Conservation (phyloP, 2,113 vertebrate species). For the Eulemur rufifrons region DNA sequence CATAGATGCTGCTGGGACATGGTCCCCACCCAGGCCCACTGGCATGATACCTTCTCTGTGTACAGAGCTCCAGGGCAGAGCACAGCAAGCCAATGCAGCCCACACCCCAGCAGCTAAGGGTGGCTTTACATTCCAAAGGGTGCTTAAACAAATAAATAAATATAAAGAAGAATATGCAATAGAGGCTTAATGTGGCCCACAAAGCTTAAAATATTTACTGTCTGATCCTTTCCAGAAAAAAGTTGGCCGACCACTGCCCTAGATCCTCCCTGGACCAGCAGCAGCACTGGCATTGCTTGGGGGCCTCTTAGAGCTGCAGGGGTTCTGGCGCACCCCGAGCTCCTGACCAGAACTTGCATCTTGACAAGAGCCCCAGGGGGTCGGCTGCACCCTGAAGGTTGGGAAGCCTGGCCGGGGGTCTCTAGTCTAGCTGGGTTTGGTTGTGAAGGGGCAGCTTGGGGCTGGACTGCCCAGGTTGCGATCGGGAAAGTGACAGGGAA, state of each 20-base stretch:
- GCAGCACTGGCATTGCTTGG: background rate
- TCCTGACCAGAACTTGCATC: background rate
- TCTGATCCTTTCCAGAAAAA: background rate
- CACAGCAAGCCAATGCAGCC: background rate
- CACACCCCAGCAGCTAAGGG: background rate
- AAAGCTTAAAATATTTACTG: background rate
- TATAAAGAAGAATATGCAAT: background rate
- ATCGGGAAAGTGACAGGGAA: background rate
- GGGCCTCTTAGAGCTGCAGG: background rate
- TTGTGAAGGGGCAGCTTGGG: background rate
- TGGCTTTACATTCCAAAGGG: background rate
- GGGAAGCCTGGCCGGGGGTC: background rate
- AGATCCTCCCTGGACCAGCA: accelerated
- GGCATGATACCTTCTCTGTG: background rate
- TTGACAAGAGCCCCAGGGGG: background rate
- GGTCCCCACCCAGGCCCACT: no score
- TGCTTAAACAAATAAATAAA: background rate
- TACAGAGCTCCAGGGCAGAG: background rate
- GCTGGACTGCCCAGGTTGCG: accelerated
- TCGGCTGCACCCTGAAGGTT: accelerated
- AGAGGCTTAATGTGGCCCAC: background rate
- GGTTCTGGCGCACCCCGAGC: background rate
- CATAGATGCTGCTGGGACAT: background rate
- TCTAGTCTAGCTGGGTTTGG: background rate
- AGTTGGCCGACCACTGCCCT: background rate